Percentiles rank a stretch among this genome's conserved stretches.
Conservation (phyloP, 2,888 invertebrate genomes). For the Mythimna impura region DNA sequence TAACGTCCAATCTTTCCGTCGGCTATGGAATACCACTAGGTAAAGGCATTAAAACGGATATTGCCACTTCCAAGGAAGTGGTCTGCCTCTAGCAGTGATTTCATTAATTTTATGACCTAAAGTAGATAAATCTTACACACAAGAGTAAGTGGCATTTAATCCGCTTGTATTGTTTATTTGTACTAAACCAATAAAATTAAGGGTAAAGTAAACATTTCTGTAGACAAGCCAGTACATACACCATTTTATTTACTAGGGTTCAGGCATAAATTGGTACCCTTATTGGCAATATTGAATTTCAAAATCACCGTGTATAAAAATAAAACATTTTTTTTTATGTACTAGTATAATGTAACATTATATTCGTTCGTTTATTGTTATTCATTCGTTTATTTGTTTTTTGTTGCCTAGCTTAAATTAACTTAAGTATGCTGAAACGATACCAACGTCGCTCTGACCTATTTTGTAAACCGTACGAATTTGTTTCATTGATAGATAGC, state of each 20-base stretch:
- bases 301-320: not conserved
- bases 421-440: constrained; percentile 48
- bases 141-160: not conserved
- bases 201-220: not conserved
- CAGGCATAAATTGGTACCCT: not conserved
- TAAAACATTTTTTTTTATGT: no score
- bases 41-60: constrained; percentile 15
- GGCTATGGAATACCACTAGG: constrained; percentile 1
- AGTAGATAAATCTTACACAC: not conserved
- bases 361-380: not conserved
- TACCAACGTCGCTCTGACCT: constrained; percentile 53
- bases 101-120: constrained; percentile 9
- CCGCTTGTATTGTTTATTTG: not conserved
- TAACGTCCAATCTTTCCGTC: not conserved
- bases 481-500: constrained; percentile 14
- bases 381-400: constrained; percentile 50
- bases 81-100: not conserved
- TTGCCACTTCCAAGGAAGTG: constrained; percentile 14
- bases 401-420: constrained; percentile 52
- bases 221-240: no score
- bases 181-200: not conserved
- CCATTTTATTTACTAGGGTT: no score
- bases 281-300: not conserved
- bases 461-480: constrained; percentile 45
- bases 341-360: not conserved